Percentiles rank a stretch among this genome's conserved stretches.
Conservation (phyloP, 2,797 vertebrate genomes). For the Enteromius viviparus region DNA sequence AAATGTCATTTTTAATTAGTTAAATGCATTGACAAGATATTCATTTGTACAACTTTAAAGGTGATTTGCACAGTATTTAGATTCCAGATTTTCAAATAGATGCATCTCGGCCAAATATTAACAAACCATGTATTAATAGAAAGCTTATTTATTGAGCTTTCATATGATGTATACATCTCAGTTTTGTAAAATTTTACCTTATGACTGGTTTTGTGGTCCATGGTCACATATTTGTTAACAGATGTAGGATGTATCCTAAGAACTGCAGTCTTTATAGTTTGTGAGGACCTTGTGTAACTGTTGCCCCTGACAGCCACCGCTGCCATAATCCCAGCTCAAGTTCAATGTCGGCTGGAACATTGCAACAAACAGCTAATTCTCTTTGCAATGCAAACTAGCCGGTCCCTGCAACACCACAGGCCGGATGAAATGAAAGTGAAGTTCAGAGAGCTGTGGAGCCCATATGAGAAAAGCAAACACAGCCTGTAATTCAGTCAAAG, state of each 20-base stretch:
- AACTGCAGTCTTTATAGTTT: not conserved
- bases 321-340: slow-evolving; percentile 1
- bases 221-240: too few relatives aligned
- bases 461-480: slow-evolving; percentile 46
- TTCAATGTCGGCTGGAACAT: not conserved
- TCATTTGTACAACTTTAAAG: too few relatives aligned
- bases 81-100: too few relatives aligned
- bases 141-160: too few relatives aligned
- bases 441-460: slow-evolving; percentile 26
- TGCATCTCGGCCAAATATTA: too few relatives aligned
- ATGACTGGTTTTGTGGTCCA: too few relatives aligned
- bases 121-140: too few relatives aligned
- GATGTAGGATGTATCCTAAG: not conserved
- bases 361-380: slow-evolving; percentile 34
- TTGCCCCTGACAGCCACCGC: slow-evolving; percentile 16
- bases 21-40: too few relatives aligned
- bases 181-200: too few relatives aligned
- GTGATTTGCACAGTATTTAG: too few relatives aligned
- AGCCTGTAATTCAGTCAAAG: slow-evolving; percentile 13
- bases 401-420: not conserved
- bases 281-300: slow-evolving; percentile 8
- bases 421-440: slow-evolving; percentile 3
- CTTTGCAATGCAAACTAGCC: slow-evolving; percentile 35
- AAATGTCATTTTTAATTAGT: too few relatives aligned
- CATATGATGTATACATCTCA: too few relatives aligned